Evolutionary conservation across 2,888 invertebrate species (phyloP).

Genomic region (Cerastis leucographa): DNA sequence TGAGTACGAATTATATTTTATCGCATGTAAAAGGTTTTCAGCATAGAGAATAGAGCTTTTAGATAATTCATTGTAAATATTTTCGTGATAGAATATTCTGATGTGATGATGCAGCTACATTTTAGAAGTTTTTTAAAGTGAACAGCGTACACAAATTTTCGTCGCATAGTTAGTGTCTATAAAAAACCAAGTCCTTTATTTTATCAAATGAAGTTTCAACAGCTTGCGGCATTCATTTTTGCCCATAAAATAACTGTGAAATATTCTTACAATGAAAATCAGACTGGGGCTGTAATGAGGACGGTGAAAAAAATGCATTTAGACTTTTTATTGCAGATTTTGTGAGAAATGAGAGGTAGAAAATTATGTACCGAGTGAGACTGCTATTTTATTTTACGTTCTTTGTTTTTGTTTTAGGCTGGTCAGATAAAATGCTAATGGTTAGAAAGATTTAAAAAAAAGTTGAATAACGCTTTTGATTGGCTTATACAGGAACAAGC

Average conservation of each 20-base stretch:
- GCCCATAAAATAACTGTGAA: constrained; percentile 39
- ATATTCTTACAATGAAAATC: constrained; percentile 48
- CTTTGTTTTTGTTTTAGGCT: not conserved
- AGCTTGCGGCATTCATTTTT: constrained; percentile 29
- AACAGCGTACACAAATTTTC: not conserved
- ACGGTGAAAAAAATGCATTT: constrained; percentile 52
- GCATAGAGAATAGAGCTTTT: not conserved
- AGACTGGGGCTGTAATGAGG: constrained; percentile 43
- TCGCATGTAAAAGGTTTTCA: not conserved
- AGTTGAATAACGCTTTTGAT: not conserved
- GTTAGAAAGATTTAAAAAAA: not conserved
- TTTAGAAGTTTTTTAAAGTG: not conserved
- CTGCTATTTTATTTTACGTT: not conserved
- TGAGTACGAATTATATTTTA: not conserved
- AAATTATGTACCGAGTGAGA: not conserved
- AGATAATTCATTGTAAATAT: not conserved
- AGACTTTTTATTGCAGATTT: constrained; percentile 22
- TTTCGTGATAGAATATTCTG: not conserved
- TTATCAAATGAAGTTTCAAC: constrained; percentile 26
- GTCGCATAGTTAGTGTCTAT: not conserved
- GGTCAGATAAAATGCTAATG: not conserved
- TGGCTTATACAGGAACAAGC: not conserved
- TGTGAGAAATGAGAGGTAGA: not conserved
- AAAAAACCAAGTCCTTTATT: not conserved
- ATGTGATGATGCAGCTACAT: not conserved